Evolutionary conservation across 2,888 invertebrate genomes (phyloP).

Genomic region (Mystacides longicornis): DNA sequence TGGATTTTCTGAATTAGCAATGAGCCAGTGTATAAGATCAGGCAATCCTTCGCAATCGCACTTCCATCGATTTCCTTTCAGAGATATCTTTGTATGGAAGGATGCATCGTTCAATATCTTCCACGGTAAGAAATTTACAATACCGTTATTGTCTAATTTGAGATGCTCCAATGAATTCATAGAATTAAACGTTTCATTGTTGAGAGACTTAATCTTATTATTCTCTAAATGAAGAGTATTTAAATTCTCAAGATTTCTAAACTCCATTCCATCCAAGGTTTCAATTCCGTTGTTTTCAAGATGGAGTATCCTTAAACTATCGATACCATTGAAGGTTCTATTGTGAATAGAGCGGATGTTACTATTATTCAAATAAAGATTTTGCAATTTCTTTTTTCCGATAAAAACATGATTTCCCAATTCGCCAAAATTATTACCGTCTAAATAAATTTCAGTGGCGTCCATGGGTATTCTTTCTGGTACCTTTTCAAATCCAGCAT

Average conservation of each 20-base stretch:
- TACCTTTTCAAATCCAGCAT: slow-evolving; percentile 63
- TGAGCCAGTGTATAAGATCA: slow-evolving; percentile 62
- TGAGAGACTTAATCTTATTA: slow-evolving; percentile 65
- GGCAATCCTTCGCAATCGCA: slow-evolving; percentile 70
- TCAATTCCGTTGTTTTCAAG: slow-evolving; percentile 69
- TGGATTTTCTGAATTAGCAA: slow-evolving; percentile 58
- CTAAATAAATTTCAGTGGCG: slow-evolving; percentile 79
- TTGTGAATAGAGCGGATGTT: slow-evolving; percentile 70
- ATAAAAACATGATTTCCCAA: slow-evolving; percentile 81
- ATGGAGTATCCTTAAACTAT: slow-evolving; percentile 64
- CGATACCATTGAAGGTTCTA: slow-evolving; percentile 74
- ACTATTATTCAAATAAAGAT: slow-evolving; percentile 71
- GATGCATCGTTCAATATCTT: slow-evolving; percentile 56
- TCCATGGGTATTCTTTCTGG: slow-evolving; percentile 82
- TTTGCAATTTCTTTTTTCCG: slow-evolving; percentile 73
- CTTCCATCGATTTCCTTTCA: slow-evolving; percentile 76
- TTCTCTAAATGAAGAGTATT: slow-evolving; percentile 70
- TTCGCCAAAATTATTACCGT: slow-evolving; percentile 72
- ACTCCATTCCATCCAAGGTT: slow-evolving; percentile 67
- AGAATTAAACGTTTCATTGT: slow-evolving; percentile 69
- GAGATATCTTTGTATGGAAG: slow-evolving; percentile 59
- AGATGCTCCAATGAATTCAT: slow-evolving; percentile 65
- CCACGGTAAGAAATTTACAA: slow-evolving; percentile 71
- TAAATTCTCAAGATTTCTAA: slow-evolving; percentile 65
- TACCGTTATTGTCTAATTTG: slow-evolving; percentile 69